These are phyloP conservation scores for Brachypodius melanocephalos DNA, from an alignment of 2,113 vertebrate species.

Conservation along the genomic window DNA sequence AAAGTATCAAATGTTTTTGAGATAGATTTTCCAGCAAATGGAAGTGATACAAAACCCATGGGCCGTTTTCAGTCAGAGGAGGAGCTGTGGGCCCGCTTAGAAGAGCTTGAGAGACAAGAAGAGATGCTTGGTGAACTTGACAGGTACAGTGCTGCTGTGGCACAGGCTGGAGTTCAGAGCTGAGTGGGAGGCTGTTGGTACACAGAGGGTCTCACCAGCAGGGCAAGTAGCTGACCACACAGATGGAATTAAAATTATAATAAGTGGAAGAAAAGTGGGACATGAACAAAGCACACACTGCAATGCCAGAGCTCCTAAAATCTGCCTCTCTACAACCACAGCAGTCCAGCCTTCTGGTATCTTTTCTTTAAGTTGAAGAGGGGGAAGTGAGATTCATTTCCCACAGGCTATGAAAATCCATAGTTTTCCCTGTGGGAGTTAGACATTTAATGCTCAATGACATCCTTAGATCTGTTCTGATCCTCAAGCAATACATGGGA, in stretches of 20 bases:
- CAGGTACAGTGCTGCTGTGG: constrained; percentile 69
- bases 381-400: background rate
- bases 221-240: background rate
- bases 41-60: constrained; percentile 44
- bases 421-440: background rate
- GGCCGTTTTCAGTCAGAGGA: constrained; percentile 76
- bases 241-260: background rate
- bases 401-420: background rate
- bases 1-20: constrained; percentile 79
- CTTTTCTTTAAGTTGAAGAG: background rate
- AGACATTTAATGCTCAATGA: background rate
- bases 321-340: background rate
- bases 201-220: background rate
- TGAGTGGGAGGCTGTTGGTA: background rate
- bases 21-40: constrained; percentile 67
- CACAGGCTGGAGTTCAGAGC: background rate
- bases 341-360: background rate
- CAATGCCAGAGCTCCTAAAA: background rate
- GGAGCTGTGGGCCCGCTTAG: constrained; percentile 88
- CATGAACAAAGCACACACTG: fast-evolving
- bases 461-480: background rate
- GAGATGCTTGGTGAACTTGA: constrained; percentile 82
- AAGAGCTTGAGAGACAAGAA: constrained; percentile 89
- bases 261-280: background rate
- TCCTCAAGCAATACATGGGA: background rate